phyloP scores from a whole-genome alignment of 2,888 invertebrate genomes.

The Polydrusus tereticollis region DNA sequence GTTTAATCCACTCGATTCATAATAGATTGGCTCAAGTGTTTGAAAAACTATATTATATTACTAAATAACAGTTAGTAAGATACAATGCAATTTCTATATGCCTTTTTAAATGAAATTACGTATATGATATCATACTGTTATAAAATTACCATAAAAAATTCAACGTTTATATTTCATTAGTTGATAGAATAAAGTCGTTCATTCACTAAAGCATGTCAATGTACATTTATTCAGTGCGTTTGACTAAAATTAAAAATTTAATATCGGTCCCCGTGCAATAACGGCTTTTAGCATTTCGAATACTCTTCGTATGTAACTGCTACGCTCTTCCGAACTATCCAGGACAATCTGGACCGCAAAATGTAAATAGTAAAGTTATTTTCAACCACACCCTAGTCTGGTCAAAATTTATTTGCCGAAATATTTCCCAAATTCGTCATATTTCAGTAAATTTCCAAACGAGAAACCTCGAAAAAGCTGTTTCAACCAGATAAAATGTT shows the following conservation, averaged over 20 bases:
- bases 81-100: too few relatives aligned
- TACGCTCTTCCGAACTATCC: conserved; percentile 24
- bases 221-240: too few relatives aligned
- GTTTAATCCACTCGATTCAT: too few relatives aligned
- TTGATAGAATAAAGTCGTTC: too few relatives aligned
- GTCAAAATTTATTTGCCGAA: conserved; percentile 28
- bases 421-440: conserved; percentile 13
- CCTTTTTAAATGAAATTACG: too few relatives aligned
- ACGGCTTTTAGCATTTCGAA: conserved; percentile 2
- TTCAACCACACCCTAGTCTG: conserved; percentile 20
- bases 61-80: too few relatives aligned
- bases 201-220: too few relatives aligned
- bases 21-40: too few relatives aligned
- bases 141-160: too few relatives aligned
- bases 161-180: too few relatives aligned
- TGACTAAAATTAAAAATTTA: conserved; percentile 4
- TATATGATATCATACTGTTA: too few relatives aligned
- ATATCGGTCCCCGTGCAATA: background rate
- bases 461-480: background rate
- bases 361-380: conserved; percentile 39
- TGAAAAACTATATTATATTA: too few relatives aligned
- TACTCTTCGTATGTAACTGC: conserved; percentile 21
- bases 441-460: background rate
- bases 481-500: conserved; percentile 12
- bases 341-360: conserved; percentile 28